phyloP scores from a whole-genome alignment of 2,888 invertebrate genomes.

The Cotesia congregata region DNA sequence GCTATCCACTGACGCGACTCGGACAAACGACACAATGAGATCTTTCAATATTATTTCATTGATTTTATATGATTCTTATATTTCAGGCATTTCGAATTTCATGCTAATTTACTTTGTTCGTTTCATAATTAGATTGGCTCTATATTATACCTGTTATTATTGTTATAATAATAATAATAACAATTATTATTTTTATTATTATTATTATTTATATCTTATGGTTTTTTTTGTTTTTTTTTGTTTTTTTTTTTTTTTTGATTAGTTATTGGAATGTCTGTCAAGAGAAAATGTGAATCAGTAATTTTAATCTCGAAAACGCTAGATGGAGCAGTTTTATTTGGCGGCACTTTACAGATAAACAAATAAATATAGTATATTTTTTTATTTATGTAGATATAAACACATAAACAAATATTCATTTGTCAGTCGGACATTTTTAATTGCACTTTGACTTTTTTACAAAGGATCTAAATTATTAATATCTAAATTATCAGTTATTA shows the following conservation, averaged over 20 bases:
- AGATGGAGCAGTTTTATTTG: constrained; percentile 6
- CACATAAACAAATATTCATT: not conserved
- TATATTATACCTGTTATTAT: not conserved
- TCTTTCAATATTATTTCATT: not conserved
- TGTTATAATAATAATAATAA: not conserved
- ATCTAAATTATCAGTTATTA: not conserved
- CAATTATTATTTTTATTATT: not conserved
- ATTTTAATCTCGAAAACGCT: constrained; percentile 2
- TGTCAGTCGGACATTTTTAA: not conserved
- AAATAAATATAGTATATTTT: not conserved
- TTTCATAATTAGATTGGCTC: not conserved
- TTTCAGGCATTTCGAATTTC: not conserved
- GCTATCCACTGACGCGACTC: not conserved
- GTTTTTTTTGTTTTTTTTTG: too few species aligned
- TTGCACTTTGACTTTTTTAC: not conserved
- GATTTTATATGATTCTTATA: not conserved
- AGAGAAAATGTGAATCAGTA: not conserved
- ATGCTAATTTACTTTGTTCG: not conserved
- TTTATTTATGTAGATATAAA: not conserved
- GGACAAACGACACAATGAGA: not conserved
- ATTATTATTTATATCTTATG: not conserved
- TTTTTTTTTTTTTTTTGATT: not conserved
- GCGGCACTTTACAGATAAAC: not conserved
- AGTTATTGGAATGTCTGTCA: not conserved
- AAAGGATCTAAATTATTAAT: not conserved